Base-by-base conservation (phyloP, 2,888 invertebrate species). In the Himalopsyche japonica region DNA sequence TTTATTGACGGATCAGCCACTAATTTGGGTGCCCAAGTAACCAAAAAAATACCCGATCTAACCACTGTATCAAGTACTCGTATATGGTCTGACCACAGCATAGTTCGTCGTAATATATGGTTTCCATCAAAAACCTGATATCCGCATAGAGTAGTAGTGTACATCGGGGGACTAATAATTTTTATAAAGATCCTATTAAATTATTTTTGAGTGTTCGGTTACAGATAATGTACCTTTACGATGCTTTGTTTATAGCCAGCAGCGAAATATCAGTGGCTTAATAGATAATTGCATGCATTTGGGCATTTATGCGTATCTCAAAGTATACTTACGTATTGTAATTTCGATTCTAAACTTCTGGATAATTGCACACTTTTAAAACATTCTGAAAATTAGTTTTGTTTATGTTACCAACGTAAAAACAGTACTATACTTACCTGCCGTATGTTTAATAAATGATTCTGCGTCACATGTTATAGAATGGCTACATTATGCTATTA, bases 41-140 rank as follows among this genome's bases (percentile, higher is more conserved):
- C 70, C 70, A 70, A 70, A 70, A 43, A 70, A 70, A 70, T 70
- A 76, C 57, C 20, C 77, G 48, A 80, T 49, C 84, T 77, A 76
- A 82, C 86, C 86, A 82, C 84, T 76, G 77, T 82, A 47, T 77
- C 64, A 76, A 79, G 77, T 80, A 77, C 77, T 77, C 10, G 48
- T 43, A 47, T 20, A 82, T 49, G 80, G 27, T 78, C 76, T 48
- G 79, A 86, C 86, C 86, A 82, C 86, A 86, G 82, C 82, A 82
- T 81, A 80, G 83, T 83, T 84, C 76, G 34, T 49, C 81, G 86
- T 86, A 86, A 86, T 86, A 85, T 86, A 86, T 86, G 86, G 86
- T 86, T 84, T 86, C 85, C 77, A 77, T 78, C 78, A 79, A 57
- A 79, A 79, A 79, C 37, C 70, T 80, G 57, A 57, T 70, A 70